These are phyloP conservation scores for Nerophis ophidion DNA, from an alignment of 2,113 vertebrate species.

Conservation along the genomic window DNA sequence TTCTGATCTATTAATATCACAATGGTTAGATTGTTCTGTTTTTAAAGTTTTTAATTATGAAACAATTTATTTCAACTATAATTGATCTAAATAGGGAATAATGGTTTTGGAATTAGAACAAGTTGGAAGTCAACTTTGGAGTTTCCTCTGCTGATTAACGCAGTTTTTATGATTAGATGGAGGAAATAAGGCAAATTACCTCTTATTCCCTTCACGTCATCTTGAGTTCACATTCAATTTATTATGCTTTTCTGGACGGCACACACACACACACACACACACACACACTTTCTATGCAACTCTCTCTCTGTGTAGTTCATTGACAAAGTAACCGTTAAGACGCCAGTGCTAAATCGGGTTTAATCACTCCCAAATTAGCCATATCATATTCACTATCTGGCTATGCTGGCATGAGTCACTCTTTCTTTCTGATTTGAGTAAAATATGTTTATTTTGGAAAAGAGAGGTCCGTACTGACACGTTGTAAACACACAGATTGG, in stretches of 20 bases:
- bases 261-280: neutral
- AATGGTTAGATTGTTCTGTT: no score
- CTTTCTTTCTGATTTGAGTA: slow-evolving; percentile 1
- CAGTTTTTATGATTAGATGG: slow-evolving; percentile 6
- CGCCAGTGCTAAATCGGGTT: slow-evolving; percentile 5
- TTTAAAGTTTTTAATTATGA: no score
- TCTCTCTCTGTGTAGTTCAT: neutral
- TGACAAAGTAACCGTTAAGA: slow-evolving; percentile 22
- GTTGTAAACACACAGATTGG: slow-evolving; percentile 37
- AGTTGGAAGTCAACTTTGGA: no score
- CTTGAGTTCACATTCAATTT: slow-evolving; percentile 7
- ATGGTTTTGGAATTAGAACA: no score
- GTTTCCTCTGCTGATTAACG: neutral
- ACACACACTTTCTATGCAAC: neutral
- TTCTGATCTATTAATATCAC: no score
- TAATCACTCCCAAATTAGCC: slow-evolving; percentile 13
- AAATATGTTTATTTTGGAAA: slow-evolving; percentile 41
- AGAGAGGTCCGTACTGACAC: slow-evolving; percentile 26
- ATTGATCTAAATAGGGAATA: no score
- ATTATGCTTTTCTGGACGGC: slow-evolving; percentile 1
- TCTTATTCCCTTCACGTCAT: slow-evolving; percentile 3
- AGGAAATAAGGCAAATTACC: neutral
- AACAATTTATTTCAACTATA: no score
- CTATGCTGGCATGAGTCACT: slow-evolving; percentile 2
- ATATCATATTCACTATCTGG: slow-evolving; percentile 31